Evolutionary conservation across 2,888 invertebrate genomes (phyloP), one percentile per base, ranked within the genome.

Genomic region (Archips crataeganus): DNA sequence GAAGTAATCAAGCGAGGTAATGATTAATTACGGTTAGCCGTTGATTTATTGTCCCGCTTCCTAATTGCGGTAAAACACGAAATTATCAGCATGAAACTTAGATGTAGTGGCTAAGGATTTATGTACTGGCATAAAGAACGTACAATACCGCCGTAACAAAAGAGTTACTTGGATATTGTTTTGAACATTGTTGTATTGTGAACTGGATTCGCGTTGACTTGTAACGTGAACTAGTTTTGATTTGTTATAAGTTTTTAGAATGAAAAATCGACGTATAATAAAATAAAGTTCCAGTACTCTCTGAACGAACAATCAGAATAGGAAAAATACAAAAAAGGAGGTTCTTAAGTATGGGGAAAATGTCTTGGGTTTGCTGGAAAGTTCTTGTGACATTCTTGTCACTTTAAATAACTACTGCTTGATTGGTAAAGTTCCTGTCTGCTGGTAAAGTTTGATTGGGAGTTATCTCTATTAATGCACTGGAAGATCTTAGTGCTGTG

Each of bases 81-180:
- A 73, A 73, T 73, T 69, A 73, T 73, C 73, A 73, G 63, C 73
- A 69, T 73, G 73, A 64, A 73, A 73, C 73, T 69, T 71, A 71
- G 65, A 71, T 73, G 68, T 64, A 42, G 67, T 59, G 72, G 63
- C 32, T 57, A 34, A 63, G 59, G 68, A 73, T 73, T 73, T 69
- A 73, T 64, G 68, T 36, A 8, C 3, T 5, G 36, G 15, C 15
- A 36, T 49, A 51, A 65, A 49, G 64, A 49, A 47, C 32, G 39
- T 60, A 60, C 36, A 36, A 36, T 60, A 39, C n/a, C n/a, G 36
- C 39, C 36, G 34, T 60, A 39, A 60, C 63, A 63, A 47, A 63
- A 62, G 42, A 62, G 42, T 62, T 61, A 61, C n/a, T 36, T 45
- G 32, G 54, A 63, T 39, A 59, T 32, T 57, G 57, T 57, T 54